A percentile compares a stretch with the other conserved stretches of the same genome.
These are phyloP conservation scores for Heliothis virescens DNA, from an alignment of 1,140 invertebrate genomes.

Conservation along the genomic window DNA sequence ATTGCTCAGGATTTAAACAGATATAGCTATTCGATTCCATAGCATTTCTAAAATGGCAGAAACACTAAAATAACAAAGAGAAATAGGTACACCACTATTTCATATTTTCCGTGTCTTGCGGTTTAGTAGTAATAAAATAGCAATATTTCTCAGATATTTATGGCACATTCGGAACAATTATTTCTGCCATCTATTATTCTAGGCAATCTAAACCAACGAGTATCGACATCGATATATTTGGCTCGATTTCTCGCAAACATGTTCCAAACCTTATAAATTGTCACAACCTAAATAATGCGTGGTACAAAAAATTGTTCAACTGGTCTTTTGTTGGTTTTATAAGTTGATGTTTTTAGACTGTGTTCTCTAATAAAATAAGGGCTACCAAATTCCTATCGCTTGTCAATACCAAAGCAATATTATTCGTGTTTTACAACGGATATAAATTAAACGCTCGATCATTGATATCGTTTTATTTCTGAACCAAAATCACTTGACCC, in stretches of 20 bases:
- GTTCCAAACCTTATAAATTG: conserved; percentile 13
- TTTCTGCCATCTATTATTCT: conserved; percentile 26
- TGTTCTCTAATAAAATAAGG: conserved; percentile 46
- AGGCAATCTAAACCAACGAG: conserved; percentile 19
- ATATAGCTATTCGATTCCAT: too few relatives aligned
- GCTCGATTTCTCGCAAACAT: conserved; percentile 1
- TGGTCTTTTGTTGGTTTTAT: not conserved
- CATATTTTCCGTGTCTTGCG: not conserved
- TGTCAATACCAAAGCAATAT: conserved; percentile 56
- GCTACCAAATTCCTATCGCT: conserved; percentile 42
- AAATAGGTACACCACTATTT: conserved; percentile 3
- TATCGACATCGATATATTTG: conserved; percentile 25
- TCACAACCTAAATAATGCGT: conserved; percentile 21
- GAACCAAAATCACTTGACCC: conserved; percentile 15
- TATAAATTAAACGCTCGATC: conserved; percentile 58
- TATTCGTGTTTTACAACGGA: conserved; percentile 56
- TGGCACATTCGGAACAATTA: conserved; percentile 13
- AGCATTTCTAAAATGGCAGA: too few relatives aligned
- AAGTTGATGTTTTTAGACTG: conserved; percentile 29
- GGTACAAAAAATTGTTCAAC: conserved; percentile 18
- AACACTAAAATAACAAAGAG: conserved; percentile 8
- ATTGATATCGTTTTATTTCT: conserved; percentile 44
- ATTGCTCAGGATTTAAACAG: too few relatives aligned
- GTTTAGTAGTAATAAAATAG: conserved; percentile 4
- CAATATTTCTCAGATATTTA: conserved; percentile 9